Percentiles rank a stretch among this genome's conserved stretches.
phyloP scores from a whole-genome alignment of 2,797 vertebrate genomes.

The Okamejei kenojei region DNA sequence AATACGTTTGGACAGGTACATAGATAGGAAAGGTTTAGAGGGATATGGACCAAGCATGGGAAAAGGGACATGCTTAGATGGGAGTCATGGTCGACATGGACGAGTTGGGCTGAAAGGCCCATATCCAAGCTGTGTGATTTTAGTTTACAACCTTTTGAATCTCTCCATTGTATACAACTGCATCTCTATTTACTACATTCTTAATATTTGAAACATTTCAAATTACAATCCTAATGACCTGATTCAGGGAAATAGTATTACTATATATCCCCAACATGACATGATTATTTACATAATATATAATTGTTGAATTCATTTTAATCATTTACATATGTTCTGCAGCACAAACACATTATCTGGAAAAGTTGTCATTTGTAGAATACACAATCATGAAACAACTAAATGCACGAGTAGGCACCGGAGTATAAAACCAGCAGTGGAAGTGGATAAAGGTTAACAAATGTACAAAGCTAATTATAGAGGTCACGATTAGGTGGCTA shows the following conservation, averaged over 20 bases:
- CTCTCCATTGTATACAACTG: neutral
- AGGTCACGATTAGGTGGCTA: neutral
- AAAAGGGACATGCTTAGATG: too few species aligned
- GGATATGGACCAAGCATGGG: too few species aligned
- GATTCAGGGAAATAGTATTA: constrained; percentile 4
- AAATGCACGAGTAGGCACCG: too few species aligned
- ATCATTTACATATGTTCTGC: constrained; percentile 20
- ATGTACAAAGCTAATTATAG: neutral
- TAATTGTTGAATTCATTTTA: constrained; percentile 25
- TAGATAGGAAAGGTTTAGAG: too few species aligned
- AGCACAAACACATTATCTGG: neutral
- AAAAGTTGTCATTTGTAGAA: neutral
- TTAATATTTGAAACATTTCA: neutral
- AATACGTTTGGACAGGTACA: too few species aligned
- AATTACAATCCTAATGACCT: neutral
- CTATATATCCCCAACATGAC: neutral
- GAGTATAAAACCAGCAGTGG: too few species aligned
- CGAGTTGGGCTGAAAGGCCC: too few species aligned
- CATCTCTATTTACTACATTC: neutral
- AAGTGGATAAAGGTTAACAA: neutral
- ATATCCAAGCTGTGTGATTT: too few species aligned
- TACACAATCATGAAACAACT: constrained; percentile 10
- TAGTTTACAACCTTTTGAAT: too few species aligned
- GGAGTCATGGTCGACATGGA: too few species aligned
- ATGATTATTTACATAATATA: constrained; percentile 26